A percentile compares a stretch with the other conserved stretches of the same genome.
Conservation (phyloP, 2,888 invertebrate genomes). For the Nomada flava region DNA sequence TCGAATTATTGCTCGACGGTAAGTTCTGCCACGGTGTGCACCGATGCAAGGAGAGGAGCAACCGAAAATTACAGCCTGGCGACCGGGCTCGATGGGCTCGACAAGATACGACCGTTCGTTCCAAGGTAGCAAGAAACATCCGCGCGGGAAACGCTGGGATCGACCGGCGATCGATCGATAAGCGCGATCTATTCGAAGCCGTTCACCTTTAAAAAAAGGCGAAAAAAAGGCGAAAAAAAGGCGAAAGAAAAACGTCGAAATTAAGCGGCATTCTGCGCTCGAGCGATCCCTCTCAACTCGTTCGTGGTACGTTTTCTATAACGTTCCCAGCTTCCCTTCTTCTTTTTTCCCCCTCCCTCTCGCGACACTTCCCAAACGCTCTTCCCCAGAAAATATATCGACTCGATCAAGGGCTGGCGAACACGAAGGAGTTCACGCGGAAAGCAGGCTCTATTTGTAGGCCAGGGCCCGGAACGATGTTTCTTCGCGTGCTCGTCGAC, state of each 20-base stretch:
- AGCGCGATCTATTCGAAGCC: background rate
- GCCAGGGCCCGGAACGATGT: constrained; percentile 14
- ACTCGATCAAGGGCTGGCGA: background rate
- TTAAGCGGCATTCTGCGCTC: background rate
- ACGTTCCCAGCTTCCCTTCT: background rate
- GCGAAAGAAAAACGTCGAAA: background rate
- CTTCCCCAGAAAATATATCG: constrained; percentile 14
- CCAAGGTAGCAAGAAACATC: background rate
- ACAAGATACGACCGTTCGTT: background rate
- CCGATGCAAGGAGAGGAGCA: background rate
- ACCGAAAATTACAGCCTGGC: background rate
- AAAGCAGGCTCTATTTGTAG: constrained; percentile 13
- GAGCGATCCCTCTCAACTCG: constrained; percentile 23
- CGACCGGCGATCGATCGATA: constrained; percentile 32
- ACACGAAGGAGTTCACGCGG: constrained; percentile 9
- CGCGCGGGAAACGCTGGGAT: constrained; percentile 22
- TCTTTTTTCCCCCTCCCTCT: background rate
- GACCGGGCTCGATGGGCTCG: background rate
- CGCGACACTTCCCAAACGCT: background rate
- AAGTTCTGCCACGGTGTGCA: background rate
- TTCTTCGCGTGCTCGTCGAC: background rate
- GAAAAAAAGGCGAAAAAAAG: background rate
- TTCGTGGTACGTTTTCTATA: constrained; percentile 10
- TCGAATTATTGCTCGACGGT: too few species aligned
- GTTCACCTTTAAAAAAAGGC: constrained; percentile 2